phyloP scores from a whole-genome alignment of 1,140 invertebrate genomes.

The Elysia chlorotica region DNA sequence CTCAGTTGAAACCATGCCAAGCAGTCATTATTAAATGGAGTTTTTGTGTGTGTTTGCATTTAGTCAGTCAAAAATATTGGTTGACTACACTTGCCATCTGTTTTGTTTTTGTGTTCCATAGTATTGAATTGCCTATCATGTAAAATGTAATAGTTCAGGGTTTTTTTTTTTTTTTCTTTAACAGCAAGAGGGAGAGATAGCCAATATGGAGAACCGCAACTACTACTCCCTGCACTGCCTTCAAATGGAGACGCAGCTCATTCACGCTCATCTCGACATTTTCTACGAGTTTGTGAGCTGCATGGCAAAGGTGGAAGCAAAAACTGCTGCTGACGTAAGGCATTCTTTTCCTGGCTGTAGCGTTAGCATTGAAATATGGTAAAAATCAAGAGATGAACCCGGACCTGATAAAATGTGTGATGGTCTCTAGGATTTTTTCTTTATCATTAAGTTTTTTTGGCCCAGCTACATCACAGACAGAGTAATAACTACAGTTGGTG shows the following conservation, averaged over 20 bases:
- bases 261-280: slow-evolving; percentile 73
- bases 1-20: too few relatives aligned
- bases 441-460: too few relatives aligned
- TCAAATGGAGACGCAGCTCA: slow-evolving; percentile 75
- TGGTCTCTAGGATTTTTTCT: too few relatives aligned
- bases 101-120: too few relatives aligned
- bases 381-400: too few relatives aligned
- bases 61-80: not conserved
- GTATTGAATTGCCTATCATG: too few relatives aligned
- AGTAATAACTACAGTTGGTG: too few relatives aligned
- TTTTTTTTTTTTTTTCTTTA: not conserved
- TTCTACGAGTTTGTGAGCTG: slow-evolving; percentile 70
- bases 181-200: slow-evolving; percentile 73
- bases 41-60: not conserved
- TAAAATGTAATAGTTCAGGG: too few relatives aligned
- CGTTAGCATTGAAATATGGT: too few relatives aligned
- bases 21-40: not conserved
- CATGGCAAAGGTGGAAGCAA: slow-evolving; percentile 69
- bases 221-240: slow-evolving; percentile 75
- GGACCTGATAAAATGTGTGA: too few relatives aligned
- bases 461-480: too few relatives aligned
- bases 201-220: slow-evolving; percentile 73
- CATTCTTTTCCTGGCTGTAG: too few relatives aligned
- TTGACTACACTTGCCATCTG: not conserved
- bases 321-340: slow-evolving; percentile 71